phyloP scores from a whole-genome alignment of 2,888 invertebrate species.

The Schrankia costaestrigalis region DNA sequence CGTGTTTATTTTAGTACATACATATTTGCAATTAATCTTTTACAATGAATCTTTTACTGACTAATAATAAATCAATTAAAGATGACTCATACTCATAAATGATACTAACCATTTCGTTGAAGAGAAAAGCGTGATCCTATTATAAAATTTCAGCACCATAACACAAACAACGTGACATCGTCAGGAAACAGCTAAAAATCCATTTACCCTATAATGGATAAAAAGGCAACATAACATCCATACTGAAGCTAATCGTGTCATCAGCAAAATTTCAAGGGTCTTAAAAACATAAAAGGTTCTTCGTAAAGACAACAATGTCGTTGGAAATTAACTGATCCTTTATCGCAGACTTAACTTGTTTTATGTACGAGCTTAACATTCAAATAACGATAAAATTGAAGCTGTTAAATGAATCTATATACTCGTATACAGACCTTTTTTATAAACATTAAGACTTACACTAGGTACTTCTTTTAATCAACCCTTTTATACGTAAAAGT shows the following conservation, averaged over 20 bases:
- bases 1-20: too few relatives aligned
- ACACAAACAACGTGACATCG: neutral
- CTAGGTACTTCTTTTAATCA: too few relatives aligned
- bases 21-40: too few relatives aligned
- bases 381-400: slow-evolving; percentile 32
- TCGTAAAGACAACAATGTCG: slow-evolving; percentile 9
- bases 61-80: too few relatives aligned
- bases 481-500: too few relatives aligned
- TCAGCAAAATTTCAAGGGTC: neutral
- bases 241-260: neutral
- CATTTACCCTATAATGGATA: neutral
- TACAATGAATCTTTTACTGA: too few relatives aligned
- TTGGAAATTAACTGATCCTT: slow-evolving; percentile 29
- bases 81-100: too few relatives aligned
- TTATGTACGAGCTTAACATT: slow-evolving; percentile 24
- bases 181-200: neutral
- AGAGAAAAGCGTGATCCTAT: too few relatives aligned
- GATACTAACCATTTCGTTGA: too few relatives aligned
- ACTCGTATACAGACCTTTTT: slow-evolving; percentile 5
- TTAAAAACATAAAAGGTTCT: slow-evolving; percentile 3
- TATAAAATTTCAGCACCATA: neutral
- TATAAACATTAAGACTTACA: too few relatives aligned
- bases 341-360: slow-evolving; percentile 23
- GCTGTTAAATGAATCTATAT: slow-evolving; percentile 26
- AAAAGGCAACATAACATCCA: neutral